Evolutionary conservation across 2,888 invertebrate genomes (phyloP), one percentile per base, ranked within the genome.

Genomic region (Drosophila trichaetosa): DNA sequence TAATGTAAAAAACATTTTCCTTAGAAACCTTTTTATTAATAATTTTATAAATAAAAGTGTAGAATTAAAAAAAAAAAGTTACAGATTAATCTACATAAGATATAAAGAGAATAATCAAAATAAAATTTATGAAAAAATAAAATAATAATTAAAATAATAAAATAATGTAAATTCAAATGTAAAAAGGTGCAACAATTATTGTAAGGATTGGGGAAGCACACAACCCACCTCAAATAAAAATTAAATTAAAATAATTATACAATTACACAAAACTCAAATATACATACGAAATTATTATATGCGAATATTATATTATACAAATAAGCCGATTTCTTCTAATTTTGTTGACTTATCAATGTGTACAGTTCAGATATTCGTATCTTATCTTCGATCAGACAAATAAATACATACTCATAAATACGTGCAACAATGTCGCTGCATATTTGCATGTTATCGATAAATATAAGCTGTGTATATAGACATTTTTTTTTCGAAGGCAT

Each of bases 351-450:
- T 51, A 18, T 18, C 18, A 51, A 11, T 51, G 18, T 1, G 11
- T 1, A 51, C n/a, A 11, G 51, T 18, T n/a, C n/a, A 29, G 51
- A 29, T 29, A 46, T 21, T 31, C 24, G 21, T 63, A 72, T 72
- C 70, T 72, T 38, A 72, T 72, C 71, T n/a, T 11, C 4, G 4
- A 13, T 31, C 59, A 48, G 70, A 49, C 62, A 69, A 49, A 33
- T 7, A 18, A 7, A 31, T 5, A 42, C 11, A 21, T 0, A 40
- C 10, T 4, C 10, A 40, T 57, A 16, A 7, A 46, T 46, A 46
- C 3, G 16, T 29, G 2, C 21, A 21, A 6, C 21, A 13, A 13
- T 0, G 3, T 10, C 10, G 4, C n/a, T 11, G 42, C 4, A n/a
- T n/a, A 42, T 18, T 42, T 21, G 11, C 21, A 21, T 24, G 7